phyloP scores from a whole-genome alignment of 2,113 vertebrate genomes.

The Zeus faber region DNA sequence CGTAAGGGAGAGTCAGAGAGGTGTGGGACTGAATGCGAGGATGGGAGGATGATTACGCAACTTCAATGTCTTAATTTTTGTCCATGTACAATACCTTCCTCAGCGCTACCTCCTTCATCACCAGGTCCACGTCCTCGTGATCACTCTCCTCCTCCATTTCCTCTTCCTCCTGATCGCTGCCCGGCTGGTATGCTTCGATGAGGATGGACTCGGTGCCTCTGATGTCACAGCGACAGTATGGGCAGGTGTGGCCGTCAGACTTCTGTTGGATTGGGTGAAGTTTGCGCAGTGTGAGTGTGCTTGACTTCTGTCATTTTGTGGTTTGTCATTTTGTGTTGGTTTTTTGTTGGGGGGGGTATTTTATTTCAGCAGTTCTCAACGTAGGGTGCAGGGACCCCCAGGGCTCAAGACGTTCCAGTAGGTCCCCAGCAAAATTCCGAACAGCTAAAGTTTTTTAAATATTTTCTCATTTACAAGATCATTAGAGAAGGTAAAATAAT shows the following conservation, averaged over 20 bases:
- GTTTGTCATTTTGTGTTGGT: too few relatives aligned
- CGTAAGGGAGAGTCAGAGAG: background rate
- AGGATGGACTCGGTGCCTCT: slow-evolving; percentile 72
- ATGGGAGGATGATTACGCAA: background rate
- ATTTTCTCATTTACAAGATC: background rate
- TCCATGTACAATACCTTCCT: slow-evolving; percentile 47
- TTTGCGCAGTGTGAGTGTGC: too few relatives aligned
- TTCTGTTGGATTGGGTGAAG: slow-evolving; percentile 74
- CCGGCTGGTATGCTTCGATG: slow-evolving; percentile 55
- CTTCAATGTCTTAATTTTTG: background rate
- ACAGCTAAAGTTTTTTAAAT: too few relatives aligned
- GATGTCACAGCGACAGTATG: slow-evolving; percentile 85
- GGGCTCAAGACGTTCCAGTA: too few relatives aligned
- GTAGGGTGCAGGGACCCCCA: too few relatives aligned
- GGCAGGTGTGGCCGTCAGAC: slow-evolving; percentile 78
- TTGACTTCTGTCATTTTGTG: too few relatives aligned
- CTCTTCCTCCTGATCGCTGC: background rate
- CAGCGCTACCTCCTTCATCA: slow-evolving; percentile 70
- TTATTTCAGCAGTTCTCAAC: too few relatives aligned
- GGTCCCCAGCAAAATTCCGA: too few relatives aligned
- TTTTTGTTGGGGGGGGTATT: too few relatives aligned
- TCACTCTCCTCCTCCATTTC: slow-evolving; percentile 50
- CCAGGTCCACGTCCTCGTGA: slow-evolving; percentile 72
- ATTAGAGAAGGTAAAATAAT: background rate
- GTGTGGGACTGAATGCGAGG: background rate